Conservation (phyloP, 2,113 vertebrate genomes). For the Corythornis madagascariensis region DNA sequence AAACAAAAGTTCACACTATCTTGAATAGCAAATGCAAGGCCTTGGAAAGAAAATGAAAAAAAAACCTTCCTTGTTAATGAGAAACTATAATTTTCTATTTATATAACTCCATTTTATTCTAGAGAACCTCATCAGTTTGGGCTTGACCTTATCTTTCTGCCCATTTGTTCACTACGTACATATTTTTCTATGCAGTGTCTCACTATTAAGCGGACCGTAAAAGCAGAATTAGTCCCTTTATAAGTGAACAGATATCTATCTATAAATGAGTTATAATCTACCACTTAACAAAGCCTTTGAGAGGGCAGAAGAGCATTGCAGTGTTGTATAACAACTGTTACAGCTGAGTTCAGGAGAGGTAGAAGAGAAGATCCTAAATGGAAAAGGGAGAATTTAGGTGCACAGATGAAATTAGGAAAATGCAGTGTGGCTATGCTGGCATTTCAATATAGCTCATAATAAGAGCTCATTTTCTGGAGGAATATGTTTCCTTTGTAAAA, state of each 20-base stretch:
- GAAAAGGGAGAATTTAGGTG: neutral
- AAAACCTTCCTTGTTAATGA: neutral
- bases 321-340: conserved; percentile 1
- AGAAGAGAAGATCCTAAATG: neutral
- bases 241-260: neutral
- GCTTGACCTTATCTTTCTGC: conserved; percentile 29
- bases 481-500: neutral
- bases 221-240: conserved; percentile 25
- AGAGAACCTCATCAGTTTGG: conserved; percentile 16
- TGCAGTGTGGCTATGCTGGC: neutral
- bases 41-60: neutral
- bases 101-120: neutral
- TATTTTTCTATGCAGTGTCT: neutral
- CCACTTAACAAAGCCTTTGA: neutral
- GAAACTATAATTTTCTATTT: conserved; percentile 35
- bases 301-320: conserved; percentile 7
- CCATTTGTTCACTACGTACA: neutral
- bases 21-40: neutral
- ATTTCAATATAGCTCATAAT: neutral
- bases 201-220: neutral
- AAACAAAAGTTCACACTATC: neutral
- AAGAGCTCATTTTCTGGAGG: neutral
- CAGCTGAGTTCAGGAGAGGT: neutral
- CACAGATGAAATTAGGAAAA: neutral
- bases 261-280: conserved; percentile 29